A percentile compares a stretch with the other conserved stretches of the same genome.
Conservation (phyloP, 2,888 invertebrate species). For the Eustalomyia histrio region DNA sequence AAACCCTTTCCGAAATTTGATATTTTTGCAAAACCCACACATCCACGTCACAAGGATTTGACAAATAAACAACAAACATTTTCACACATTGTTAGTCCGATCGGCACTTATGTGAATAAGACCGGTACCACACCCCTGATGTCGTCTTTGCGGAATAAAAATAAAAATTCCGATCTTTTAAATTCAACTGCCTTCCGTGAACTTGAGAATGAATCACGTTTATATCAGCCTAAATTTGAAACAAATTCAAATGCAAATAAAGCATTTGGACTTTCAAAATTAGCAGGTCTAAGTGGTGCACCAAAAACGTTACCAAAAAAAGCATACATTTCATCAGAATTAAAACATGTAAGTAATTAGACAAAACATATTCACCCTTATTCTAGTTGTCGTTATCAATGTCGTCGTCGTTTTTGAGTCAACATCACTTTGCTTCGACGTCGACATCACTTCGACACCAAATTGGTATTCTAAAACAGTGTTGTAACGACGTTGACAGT, state of each 20-base stretch:
- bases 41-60: slow-evolving; percentile 63
- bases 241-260: neutral
- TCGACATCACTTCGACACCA: too few relatives aligned
- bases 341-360: slow-evolving; percentile 73
- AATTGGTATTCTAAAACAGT: too few relatives aligned
- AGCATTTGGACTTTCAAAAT: slow-evolving; percentile 15
- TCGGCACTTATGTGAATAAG: slow-evolving; percentile 79
- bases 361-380: too few relatives aligned
- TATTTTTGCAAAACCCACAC: slow-evolving; percentile 70
- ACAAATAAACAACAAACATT: slow-evolving; percentile 68
- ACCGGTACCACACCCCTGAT: slow-evolving; percentile 77
- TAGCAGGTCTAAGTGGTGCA: slow-evolving; percentile 32
- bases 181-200: slow-evolving; percentile 70
- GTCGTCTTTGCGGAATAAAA: slow-evolving; percentile 72
- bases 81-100: slow-evolving; percentile 78
- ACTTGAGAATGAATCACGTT: slow-evolving; percentile 72
- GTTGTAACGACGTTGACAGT: too few relatives aligned
- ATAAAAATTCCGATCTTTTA: slow-evolving; percentile 62
- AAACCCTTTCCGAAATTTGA: slow-evolving; percentile 69
- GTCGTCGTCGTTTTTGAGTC: too few relatives aligned
- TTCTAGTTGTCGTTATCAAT: too few relatives aligned
- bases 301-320: slow-evolving; percentile 74
- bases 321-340: slow-evolving; percentile 76
- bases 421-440: too few relatives aligned
- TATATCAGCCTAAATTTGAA: slow-evolving; percentile 63